Conservation (phyloP, 2,113 vertebrate species). For the Paratilapia polleni region DNA sequence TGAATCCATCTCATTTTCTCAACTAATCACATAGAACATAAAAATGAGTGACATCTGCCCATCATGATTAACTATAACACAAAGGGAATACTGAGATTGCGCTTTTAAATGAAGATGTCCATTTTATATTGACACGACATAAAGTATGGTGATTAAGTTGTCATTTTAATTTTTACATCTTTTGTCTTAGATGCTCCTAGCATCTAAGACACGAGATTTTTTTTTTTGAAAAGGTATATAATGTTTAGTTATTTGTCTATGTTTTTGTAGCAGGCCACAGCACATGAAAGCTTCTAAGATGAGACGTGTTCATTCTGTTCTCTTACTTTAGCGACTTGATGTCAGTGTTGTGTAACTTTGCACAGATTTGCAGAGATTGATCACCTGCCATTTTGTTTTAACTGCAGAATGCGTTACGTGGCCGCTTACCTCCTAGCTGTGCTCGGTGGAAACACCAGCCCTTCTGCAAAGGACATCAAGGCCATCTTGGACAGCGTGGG, state of each 20-base stretch:
- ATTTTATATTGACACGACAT: background rate
- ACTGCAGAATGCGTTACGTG: constrained; percentile 88
- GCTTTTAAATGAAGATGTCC: background rate
- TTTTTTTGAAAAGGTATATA: no score
- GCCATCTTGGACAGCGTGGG: constrained; percentile 84
- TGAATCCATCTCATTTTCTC: background rate
- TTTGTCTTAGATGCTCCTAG: no score
- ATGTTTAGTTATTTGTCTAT: no score
- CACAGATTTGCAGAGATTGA: background rate
- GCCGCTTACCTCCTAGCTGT: constrained; percentile 87
- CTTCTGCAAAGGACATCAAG: constrained; percentile 84
- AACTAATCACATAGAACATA: background rate
- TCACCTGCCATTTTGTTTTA: background rate
- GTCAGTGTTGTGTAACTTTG: background rate
- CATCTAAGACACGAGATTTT: no score
- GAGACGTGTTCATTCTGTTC: no score
- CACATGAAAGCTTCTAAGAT: no score
- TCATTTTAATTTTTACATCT: no score
- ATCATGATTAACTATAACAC: background rate
- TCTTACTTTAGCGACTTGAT: background rate
- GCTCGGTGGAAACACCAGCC: constrained; percentile 84
- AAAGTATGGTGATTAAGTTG: no score
- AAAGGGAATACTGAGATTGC: background rate
- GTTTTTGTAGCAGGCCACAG: no score
- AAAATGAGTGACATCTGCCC: background rate